phyloP scores from a whole-genome alignment of 2,888 invertebrate species.

The Neuroscelio doddi region DNA sequence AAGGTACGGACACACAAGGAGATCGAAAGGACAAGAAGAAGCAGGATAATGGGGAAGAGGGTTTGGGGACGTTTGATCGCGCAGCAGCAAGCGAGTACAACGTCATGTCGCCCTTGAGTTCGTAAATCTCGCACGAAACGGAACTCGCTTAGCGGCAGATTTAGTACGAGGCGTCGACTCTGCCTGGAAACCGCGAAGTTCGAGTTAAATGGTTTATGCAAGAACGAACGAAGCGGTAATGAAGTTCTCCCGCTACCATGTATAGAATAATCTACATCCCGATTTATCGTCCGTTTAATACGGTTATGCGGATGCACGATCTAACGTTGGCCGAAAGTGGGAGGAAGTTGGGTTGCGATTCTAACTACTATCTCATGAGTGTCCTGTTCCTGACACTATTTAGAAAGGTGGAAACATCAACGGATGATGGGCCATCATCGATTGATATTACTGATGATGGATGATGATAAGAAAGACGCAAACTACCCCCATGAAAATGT shows the following conservation, averaged over 20 bases:
- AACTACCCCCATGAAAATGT: too few species aligned
- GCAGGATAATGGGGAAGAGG: conserved; percentile 26
- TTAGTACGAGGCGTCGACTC: conserved; percentile 66
- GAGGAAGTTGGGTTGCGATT: conserved; percentile 34
- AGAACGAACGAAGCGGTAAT: conserved; percentile 70
- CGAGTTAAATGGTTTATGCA: conserved; percentile 72
- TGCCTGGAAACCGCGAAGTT: conserved; percentile 70
- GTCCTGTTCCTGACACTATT: conserved; percentile 32
- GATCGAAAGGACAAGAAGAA: conserved; percentile 43
- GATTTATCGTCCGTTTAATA: conserved; percentile 69
- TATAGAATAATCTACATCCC: conserved; percentile 68
- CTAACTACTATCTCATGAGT: conserved; percentile 29
- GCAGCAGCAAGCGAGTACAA: conserved; percentile 39
- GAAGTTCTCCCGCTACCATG: conserved; percentile 66
- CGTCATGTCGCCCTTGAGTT: conserved; percentile 48
- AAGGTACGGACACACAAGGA: conserved; percentile 34
- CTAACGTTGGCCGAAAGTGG: conserved; percentile 30
- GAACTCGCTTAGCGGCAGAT: conserved; percentile 65
- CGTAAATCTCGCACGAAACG: conserved; percentile 65
- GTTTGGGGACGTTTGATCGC: conserved; percentile 29
- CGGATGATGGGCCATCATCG: too few species aligned
- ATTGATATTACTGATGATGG: too few species aligned
- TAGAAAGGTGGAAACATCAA: conserved; percentile 10
- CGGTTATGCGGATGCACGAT: conserved; percentile 50
- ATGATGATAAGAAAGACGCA: too few species aligned